Percentiles rank a stretch among this genome's conserved stretches.
phyloP scores from a whole-genome alignment of 1,140 invertebrate genomes.

The Babylonia areolata region DNA sequence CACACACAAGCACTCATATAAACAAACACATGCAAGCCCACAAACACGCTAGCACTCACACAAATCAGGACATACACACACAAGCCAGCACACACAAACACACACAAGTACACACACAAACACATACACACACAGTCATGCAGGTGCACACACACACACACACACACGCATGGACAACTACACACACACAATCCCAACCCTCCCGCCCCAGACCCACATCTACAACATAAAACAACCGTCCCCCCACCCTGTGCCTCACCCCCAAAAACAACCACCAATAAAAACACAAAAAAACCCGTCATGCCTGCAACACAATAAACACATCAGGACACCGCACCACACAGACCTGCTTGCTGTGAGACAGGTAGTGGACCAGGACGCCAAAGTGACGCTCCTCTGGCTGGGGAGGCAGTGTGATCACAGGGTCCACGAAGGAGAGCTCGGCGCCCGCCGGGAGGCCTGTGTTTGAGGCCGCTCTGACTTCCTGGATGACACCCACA shows the following conservation, averaged over 20 bases:
- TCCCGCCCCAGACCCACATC: too few species aligned
- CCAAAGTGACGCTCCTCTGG: slow-evolving; percentile 48
- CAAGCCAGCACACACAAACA: background rate
- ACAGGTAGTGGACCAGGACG: slow-evolving; percentile 51
- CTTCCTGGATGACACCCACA: slow-evolving; percentile 79
- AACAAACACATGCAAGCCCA: too few species aligned
- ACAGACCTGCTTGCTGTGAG: slow-evolving; percentile 43
- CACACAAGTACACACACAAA: background rate
- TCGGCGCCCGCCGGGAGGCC: background rate
- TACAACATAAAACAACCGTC: too few species aligned
- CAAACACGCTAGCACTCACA: too few species aligned
- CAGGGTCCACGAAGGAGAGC: slow-evolving; percentile 32
- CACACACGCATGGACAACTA: background rate
- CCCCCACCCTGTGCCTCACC: too few species aligned
- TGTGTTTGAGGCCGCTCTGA: slow-evolving; percentile 23
- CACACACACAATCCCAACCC: too few species aligned
- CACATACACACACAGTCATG: too few species aligned
- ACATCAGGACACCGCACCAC: background rate
- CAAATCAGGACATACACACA: too few species aligned
- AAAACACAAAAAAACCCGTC: background rate
- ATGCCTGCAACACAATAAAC: too few species aligned
- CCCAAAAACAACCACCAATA: background rate
- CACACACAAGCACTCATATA: background rate
- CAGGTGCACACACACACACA: background rate
- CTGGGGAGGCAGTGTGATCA: slow-evolving; percentile 49